These are phyloP conservation scores for Lepidocyrtinus sp. DNA, from an alignment of 2,888 invertebrate genomes.

Conservation along the genomic window DNA sequence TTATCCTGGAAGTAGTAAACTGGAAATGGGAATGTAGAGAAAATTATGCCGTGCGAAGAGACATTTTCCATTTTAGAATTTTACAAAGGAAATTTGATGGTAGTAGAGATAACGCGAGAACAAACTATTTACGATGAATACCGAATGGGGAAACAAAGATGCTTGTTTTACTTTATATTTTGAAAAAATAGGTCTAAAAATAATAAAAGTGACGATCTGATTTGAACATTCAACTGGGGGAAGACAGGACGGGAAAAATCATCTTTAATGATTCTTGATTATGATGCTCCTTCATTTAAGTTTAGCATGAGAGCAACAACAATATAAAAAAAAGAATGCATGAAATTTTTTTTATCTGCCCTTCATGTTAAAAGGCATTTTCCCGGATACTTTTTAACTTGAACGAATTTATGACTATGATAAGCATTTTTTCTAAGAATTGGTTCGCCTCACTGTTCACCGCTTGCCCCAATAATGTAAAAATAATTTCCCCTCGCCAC, in stretches of 20 bases:
- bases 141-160: background rate
- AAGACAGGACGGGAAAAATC: conserved; percentile 52
- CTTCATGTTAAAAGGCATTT: too few relatives aligned
- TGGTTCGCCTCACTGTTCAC: too few relatives aligned
- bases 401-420: too few relatives aligned
- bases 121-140: conserved; percentile 4
- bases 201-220: too few relatives aligned
- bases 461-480: too few relatives aligned
- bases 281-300: conserved; percentile 45
- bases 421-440: too few relatives aligned
- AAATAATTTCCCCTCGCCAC: too few relatives aligned
- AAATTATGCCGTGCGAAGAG: conserved; percentile 44
- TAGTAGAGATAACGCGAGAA: conserved; percentile 37
- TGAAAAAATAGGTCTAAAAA: background rate
- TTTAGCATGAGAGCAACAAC: too few relatives aligned
- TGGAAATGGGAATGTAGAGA: conserved; percentile 26
- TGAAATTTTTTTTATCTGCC: too few relatives aligned
- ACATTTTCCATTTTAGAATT: conserved; percentile 47
- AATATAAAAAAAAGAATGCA: too few relatives aligned
- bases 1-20: conserved; percentile 19
- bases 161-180: background rate
- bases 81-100: conserved; percentile 58
- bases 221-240: too few relatives aligned
- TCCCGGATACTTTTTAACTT: too few relatives aligned
- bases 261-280: conserved; percentile 54